Evolutionary conservation across 37 sponge, comb jelly and placozoan species (phyloP).

Genomic region (Cliona cf. orientalis): DNA sequence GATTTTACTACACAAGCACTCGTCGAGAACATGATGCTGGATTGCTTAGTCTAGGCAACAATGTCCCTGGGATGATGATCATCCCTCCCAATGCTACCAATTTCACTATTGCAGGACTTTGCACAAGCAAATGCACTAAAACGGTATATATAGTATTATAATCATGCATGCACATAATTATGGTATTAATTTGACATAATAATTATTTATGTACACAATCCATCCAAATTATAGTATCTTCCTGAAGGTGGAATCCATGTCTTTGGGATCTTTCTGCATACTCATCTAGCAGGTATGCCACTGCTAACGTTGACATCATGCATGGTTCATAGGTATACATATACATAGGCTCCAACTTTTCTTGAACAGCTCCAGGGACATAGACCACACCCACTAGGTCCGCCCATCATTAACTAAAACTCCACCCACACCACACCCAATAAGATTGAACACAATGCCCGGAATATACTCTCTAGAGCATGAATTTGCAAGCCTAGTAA

Average conservation of each 20-base stretch:
- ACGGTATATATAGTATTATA: conserved; percentile 1
- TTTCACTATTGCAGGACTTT: conserved; percentile 24
- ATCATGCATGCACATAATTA: no score
- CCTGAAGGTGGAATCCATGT: conserved; percentile 40
- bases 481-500: no score
- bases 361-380: no score
- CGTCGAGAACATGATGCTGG: conserved; percentile 42
- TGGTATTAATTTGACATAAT: not conserved
- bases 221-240: conserved; percentile 27
- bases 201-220: not conserved
- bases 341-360: no score
- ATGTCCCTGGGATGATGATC: conserved; percentile 12
- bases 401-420: no score
- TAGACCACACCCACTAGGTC: no score
- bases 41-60: conserved; percentile 17
- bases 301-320: no score
- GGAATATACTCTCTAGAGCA: no score
- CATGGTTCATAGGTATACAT: no score
- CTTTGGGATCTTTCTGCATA: conserved; percentile 53
- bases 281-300: conserved; percentile 49
- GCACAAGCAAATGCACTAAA: conserved; percentile 33
- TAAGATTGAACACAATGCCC: no score
- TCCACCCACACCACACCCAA: no score
- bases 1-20: conserved; percentile 26
- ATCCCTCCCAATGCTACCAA: conserved; percentile 40